Evolutionary conservation across 2,888 invertebrate genomes (phyloP), one percentile per base, ranked within the genome.

Genomic region (Clistopyga incitator): DNA sequence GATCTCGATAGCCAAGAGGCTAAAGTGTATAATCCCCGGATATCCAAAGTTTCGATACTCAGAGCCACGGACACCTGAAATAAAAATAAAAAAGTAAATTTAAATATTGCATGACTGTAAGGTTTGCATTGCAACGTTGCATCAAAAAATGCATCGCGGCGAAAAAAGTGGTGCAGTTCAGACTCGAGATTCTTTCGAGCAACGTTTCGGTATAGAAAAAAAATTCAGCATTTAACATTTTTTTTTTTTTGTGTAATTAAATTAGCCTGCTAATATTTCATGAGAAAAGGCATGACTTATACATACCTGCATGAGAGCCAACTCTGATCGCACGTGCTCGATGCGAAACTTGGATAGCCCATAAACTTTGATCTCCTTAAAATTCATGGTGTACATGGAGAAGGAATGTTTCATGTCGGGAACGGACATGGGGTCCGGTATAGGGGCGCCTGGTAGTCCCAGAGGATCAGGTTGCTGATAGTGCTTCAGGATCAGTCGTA

Each of bases 271-370:
- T 45, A 34, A 15, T 15, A 34, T 29, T n/a, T 29, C 11, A 29
- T 15, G 15, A 59, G 8, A 34, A 1, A n/a, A 10, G 38, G 23
- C 42, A 23, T 11, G 3, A 18, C 42, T n/a, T 79, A 79, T 56
- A 86, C 90, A 86, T 84, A 96, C 97, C 95, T 96, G 95, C 96
- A 98, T 96, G 54, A 94, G 94, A 20, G 96, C 96, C 61, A 98
- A 93, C 92, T 98, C 96, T 0, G 96, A 95, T 83, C 95, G 94
- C 2, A 97, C 94, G 87, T 95, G 95, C 34, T 96, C 94, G 56
- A 98, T 95, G 45, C 96, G 95, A 91, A 98, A 97, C 90, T 97
- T 96, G 86, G 96, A 96, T 78, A 98, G 93, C 1, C 98, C 98
- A 88, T 96, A 95, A 0, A 97, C 95, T 75, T 95, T 95, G 6